Conservation (phyloP, 2,888 invertebrate species). For the Hoplodrina blanda region DNA sequence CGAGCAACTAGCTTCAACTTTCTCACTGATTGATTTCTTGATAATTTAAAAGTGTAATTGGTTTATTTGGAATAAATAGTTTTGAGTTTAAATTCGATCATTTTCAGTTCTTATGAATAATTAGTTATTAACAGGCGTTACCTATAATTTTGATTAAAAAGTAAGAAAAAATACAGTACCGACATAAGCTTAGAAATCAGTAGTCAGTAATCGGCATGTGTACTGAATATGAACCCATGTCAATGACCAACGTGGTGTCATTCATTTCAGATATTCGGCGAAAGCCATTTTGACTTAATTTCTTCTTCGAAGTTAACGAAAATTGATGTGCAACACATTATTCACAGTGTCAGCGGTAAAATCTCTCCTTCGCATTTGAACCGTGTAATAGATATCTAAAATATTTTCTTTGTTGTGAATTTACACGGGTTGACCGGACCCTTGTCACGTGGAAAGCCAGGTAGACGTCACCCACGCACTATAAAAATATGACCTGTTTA, state of each 20-base stretch:
- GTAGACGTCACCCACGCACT: conserved; percentile 57
- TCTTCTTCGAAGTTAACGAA: conserved; percentile 11
- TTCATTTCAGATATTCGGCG: background rate
- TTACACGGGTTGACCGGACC: conserved; percentile 68
- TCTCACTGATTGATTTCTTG: too few species aligned
- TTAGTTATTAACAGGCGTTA: too few species aligned
- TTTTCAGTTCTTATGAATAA: too few species aligned
- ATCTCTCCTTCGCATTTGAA: conserved; percentile 49
- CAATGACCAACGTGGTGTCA: background rate
- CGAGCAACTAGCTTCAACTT: too few species aligned
- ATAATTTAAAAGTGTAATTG: too few species aligned
- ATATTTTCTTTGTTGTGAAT: conserved; percentile 67
- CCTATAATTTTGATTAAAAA: too few species aligned
- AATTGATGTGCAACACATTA: conserved; percentile 11
- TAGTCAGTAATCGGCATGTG: too few species aligned
- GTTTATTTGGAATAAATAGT: too few species aligned
- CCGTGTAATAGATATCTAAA: conserved; percentile 64
- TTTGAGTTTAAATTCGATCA: too few species aligned
- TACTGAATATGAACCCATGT: background rate
- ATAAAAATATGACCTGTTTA: conserved; percentile 46
- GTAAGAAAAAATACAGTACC: too few species aligned
- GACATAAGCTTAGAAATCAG: too few species aligned
- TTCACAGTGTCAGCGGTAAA: conserved; percentile 46
- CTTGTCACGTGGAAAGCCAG: conserved; percentile 70
- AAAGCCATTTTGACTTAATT: conserved; percentile 28